These are phyloP conservation scores for Caenorhabditis plicata DNA, from an alignment of 2,888 invertebrate genomes.

Conservation along the genomic window DNA sequence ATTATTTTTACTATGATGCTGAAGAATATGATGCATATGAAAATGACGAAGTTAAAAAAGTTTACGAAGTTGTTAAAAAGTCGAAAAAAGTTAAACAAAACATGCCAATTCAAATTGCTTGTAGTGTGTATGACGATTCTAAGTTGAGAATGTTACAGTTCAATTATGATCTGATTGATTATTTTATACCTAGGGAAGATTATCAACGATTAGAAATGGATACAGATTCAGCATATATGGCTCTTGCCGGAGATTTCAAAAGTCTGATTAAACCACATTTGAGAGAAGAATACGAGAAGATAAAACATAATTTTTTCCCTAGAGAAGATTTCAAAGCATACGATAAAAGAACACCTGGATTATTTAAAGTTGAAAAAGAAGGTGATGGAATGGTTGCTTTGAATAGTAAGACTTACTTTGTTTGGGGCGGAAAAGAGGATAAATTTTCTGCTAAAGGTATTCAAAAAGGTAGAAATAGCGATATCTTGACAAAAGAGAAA, in stretches of 20 bases:
- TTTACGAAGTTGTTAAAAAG: slow-evolving; percentile 16
- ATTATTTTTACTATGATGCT: slow-evolving; percentile 17
- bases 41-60: too few species aligned
- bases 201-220: slow-evolving; percentile 9
- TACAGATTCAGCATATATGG: slow-evolving; percentile 27
- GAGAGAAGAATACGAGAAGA: slow-evolving; percentile 20
- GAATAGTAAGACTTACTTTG: too few species aligned
- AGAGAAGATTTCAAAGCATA: slow-evolving; percentile 13
- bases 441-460: slow-evolving; percentile 32
- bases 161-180: slow-evolving; percentile 23
- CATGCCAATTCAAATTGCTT: slow-evolving; percentile 23
- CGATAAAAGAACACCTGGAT: slow-evolving; percentile 27
- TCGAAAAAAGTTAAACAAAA: slow-evolving; percentile 19
- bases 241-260: slow-evolving; percentile 17
- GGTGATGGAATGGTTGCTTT: slow-evolving; percentile 34
- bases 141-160: slow-evolving; percentile 28
- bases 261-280: slow-evolving; percentile 19
- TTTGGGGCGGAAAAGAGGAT: slow-evolving; percentile 12
- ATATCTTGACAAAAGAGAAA: slow-evolving; percentile 33
- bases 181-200: slow-evolving; percentile 10
- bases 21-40: slow-evolving; percentile 9
- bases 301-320: slow-evolving; percentile 19
- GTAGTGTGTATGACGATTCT: slow-evolving; percentile 32
- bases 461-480: slow-evolving; percentile 30
- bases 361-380: slow-evolving; percentile 31